A percentile compares a stretch with the other conserved stretches of the same genome.
Evolutionary conservation across 2,888 invertebrate genomes (phyloP).

Genomic region (Plutella xylostella): DNA sequence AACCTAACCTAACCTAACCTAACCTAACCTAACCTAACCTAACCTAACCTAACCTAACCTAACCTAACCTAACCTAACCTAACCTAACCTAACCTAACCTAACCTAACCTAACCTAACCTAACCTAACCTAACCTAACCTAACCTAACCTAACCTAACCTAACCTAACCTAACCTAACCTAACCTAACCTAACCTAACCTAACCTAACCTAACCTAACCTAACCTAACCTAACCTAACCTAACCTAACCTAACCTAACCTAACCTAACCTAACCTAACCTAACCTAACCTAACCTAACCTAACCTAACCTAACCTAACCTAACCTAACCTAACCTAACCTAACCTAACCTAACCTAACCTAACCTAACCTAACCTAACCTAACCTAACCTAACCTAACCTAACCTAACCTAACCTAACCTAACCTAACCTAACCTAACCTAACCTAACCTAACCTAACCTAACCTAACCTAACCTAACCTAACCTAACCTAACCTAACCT

Average conservation of each 20-base stretch:
- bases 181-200: conserved; percentile 14
- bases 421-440: conserved; percentile 6
- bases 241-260: conserved; percentile 14
- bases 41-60: conserved; percentile 11
- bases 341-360: conserved; percentile 13
- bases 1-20: conserved; percentile 11
- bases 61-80: conserved; percentile 11
- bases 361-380: conserved; percentile 13
- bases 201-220: conserved; percentile 14
- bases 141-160: conserved; percentile 14
- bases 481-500: conserved; percentile 14
- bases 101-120: conserved; percentile 10
- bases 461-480: conserved; percentile 13
- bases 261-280: conserved; percentile 14
- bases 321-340: conserved; percentile 16
- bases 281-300: conserved; percentile 14
- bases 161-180: conserved; percentile 14
- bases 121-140: conserved; percentile 11
- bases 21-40: conserved; percentile 11
- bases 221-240: conserved; percentile 14
- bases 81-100: conserved; percentile 11
- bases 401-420: conserved; percentile 9
- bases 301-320: conserved; percentile 16
- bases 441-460: conserved; percentile 10
- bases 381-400: conserved; percentile 10